These are phyloP conservation scores for Drosophila tropicalis DNA, from an alignment of 1,140 invertebrate genomes.

Conservation along the genomic window DNA sequence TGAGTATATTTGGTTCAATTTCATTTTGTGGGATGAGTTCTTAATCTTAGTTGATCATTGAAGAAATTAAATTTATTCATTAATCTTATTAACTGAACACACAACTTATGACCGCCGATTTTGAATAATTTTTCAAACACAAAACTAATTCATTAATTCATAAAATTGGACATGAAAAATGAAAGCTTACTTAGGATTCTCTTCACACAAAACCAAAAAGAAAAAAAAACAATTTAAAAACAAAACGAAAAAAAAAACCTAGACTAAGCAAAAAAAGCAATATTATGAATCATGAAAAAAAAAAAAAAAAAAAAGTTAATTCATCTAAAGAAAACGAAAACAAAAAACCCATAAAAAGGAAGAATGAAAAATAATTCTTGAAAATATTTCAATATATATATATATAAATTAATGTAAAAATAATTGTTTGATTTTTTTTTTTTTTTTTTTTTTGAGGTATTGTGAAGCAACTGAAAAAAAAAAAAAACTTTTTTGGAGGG, in stretches of 20 bases:
- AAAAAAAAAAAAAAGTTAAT: neutral
- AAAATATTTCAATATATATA: slow-evolving; percentile 14
- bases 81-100: too few relatives aligned
- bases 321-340: slow-evolving; percentile 28
- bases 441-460: slow-evolving; percentile 22
- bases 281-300: slow-evolving; percentile 47
- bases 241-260: slow-evolving; percentile 36
- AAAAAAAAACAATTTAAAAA: neutral
- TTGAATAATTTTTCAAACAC: slow-evolving; percentile 10
- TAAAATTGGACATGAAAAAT: neutral
- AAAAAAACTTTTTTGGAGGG: slow-evolving; percentile 59
- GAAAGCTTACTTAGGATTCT: neutral
- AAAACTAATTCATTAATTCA: neutral
- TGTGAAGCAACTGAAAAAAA: slow-evolving; percentile 47
- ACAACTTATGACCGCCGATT: too few relatives aligned
- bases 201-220: neutral
- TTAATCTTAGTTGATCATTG: too few relatives aligned
- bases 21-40: too few relatives aligned
- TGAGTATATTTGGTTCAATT: too few relatives aligned
- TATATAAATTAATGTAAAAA: neutral
- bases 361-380: slow-evolving; percentile 28
- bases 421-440: neutral
- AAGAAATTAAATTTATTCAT: too few relatives aligned
- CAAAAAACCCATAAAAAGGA: slow-evolving; percentile 25
- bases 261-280: slow-evolving; percentile 63